A percentile compares a stretch with the other conserved stretches of the same genome.
These are phyloP conservation scores for Heliconius eleuchia DNA, from an alignment of 1,140 invertebrate genomes.

Conservation along the genomic window DNA sequence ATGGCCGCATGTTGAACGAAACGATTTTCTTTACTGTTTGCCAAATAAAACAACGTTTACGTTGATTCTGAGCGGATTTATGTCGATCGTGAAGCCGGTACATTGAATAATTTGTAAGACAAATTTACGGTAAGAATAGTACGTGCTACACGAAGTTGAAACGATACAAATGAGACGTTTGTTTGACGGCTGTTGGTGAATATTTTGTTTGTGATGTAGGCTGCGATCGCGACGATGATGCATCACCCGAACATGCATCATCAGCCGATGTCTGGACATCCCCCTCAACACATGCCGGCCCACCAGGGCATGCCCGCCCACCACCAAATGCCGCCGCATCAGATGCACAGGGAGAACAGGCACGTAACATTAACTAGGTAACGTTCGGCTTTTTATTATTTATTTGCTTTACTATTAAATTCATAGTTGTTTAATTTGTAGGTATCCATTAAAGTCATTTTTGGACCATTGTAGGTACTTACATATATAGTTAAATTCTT, in stretches of 20 bases:
- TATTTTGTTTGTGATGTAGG: conserved; percentile 61
- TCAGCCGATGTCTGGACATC: conserved; percentile 77
- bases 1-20: conserved; percentile 81
- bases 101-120: conserved; percentile 53
- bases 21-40: conserved; percentile 81
- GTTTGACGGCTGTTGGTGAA: conserved; percentile 51
- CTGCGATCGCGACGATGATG: conserved; percentile 72
- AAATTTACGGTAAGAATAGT: conserved; percentile 62
- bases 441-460: background rate
- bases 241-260: conserved; percentile 81
- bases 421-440: conserved; percentile 16
- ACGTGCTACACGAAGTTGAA: conserved; percentile 5
- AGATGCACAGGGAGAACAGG: conserved; percentile 77
- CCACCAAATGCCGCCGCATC: conserved; percentile 75
- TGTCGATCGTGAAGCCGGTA: conserved; percentile 56
- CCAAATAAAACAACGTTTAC: conserved; percentile 68
- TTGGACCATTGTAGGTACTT: background rate
- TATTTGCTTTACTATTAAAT: conserved; percentile 45
- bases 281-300: conserved; percentile 68
- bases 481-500: conserved; percentile 3
- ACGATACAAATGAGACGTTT: conserved; percentile 28
- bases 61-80: conserved; percentile 67
- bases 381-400: conserved; percentile 66
- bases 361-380: conserved; percentile 79
- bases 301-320: conserved; percentile 73